A percentile compares a stretch with the other conserved stretches of the same genome.
Evolutionary conservation across 2,888 invertebrate genomes (phyloP).

Genomic region (Salpingus planirostris): DNA sequence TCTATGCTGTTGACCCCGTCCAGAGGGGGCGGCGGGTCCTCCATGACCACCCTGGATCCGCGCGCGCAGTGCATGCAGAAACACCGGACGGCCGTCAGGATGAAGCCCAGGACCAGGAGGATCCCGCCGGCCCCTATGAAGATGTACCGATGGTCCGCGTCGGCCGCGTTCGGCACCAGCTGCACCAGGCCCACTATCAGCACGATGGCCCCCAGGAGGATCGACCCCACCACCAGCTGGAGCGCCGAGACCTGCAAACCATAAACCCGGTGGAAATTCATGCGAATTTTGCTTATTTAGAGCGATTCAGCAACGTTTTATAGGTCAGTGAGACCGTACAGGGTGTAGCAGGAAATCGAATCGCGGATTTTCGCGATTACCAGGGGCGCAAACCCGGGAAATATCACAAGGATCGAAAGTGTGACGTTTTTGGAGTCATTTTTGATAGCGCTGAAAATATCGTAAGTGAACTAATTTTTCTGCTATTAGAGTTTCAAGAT

Average conservation of each 20-base stretch:
- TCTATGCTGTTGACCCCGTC: constrained; percentile 48
- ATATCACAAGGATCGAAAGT: too few relatives aligned
- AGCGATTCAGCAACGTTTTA: too few relatives aligned
- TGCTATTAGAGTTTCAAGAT: too few relatives aligned
- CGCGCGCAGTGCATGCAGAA: constrained; percentile 55
- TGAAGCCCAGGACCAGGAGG: constrained; percentile 53
- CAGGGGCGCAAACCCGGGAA: too few relatives aligned
- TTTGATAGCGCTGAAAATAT: too few relatives aligned
- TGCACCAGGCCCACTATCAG: constrained; percentile 69
- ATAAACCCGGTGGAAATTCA: too few relatives aligned
- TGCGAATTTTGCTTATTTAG: too few relatives aligned
- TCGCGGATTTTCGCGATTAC: too few relatives aligned
- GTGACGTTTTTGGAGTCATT: too few relatives aligned
- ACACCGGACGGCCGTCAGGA: constrained; percentile 57
- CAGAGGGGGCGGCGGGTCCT: constrained; percentile 36
- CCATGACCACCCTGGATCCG: constrained; percentile 44
- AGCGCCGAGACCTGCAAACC: constrained; percentile 59
- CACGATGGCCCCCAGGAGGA: constrained; percentile 64
- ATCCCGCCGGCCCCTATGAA: constrained; percentile 59
- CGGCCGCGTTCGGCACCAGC: constrained; percentile 67
- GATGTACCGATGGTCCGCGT: constrained; percentile 63
- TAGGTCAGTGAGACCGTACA: too few relatives aligned
- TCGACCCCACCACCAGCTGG: constrained; percentile 64
- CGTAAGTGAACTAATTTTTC: too few relatives aligned
- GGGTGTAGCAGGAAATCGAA: too few relatives aligned